Evolutionary conservation across 2,797 vertebrate genomes (phyloP), one percentile per base, ranked within the genome.

Genomic region (Oreochromis mossambicus): DNA sequence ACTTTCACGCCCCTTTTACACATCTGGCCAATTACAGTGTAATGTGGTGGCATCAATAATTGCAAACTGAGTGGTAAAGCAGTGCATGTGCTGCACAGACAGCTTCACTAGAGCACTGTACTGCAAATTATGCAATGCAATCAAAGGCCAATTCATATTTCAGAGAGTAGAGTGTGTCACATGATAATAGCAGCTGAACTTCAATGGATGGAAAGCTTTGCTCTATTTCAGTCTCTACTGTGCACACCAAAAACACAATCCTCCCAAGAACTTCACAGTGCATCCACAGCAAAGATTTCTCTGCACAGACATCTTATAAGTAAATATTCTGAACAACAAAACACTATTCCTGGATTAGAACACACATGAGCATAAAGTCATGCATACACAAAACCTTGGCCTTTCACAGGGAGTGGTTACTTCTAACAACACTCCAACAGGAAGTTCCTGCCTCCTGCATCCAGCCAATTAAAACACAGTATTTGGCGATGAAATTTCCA

Each of bases 381-480:
- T 19, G n/a, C 43, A 66, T 56, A 77, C 70, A 70, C 73, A 79
- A 63, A 83, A 36, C 66, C 86, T 78, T 8, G 58, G 80, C 81
- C 84, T 82, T 80, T 63, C 10, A 21, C 86, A 90, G 87, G 92
- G 93, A 94, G 93, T 29, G 83, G 90, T 90, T 83, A 87, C 84
- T 93, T 95, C 87, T 79, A 87, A 88, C 50, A 86, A 89, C 79
- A 88, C 75, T 89, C 51, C 4, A 82, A 89, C 83, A 92, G 90
- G 93, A 93, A 91, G 94, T 91, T 93, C 90, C 91, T 94, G 89
- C 94, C 94, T 94, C 87, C 89, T 61, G 8, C 26, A 51, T 90
- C 88, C 89, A 85, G 87, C 95, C 94, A 95, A 95, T 95, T 36
- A 87, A 77, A 92, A 66, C 48, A 29, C 54, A 50, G 82, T 32